Evolutionary conservation across 2,888 invertebrate species (phyloP), one percentile per base, ranked within the genome.

Genomic region (Prostheceraeus crozeri): DNA sequence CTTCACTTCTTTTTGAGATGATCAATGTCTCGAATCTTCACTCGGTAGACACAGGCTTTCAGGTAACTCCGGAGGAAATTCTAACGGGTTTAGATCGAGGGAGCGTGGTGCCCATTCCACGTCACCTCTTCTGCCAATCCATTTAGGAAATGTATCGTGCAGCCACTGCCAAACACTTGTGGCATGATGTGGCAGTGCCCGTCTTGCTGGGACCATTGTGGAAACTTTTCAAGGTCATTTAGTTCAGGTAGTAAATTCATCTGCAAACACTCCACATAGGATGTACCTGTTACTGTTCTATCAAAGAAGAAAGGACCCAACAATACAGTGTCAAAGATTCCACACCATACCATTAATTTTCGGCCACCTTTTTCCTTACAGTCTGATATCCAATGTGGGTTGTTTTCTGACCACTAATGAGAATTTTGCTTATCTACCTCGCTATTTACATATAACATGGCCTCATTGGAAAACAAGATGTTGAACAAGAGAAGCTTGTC

Each of bases 1-100:
- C 48, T 19, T 21, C 48, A 48, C 28, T 30, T 14, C 45, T 48
- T 30, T 48, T 48, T 48, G 48, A 48, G 23, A 48, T 48, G 48
- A 48, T 48, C 48, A 30, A 48, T 48, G 48, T 48, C 48, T 48
- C 48, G 48, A 48, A 48, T 21, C 48, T 48, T 48, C 48, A 48
- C 48, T 48, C 23, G 14, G 48, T 48, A 48, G 48, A 48, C 48
- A 48, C 14, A 48, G 48, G 23, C 23, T 14, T 48, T 48, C 28
- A 48, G 48, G 48, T 48, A 30, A 48, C 48, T 30, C 23, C 48
- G 28, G 48, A 48, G 48, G 23, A 48, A 19, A 48, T 48, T 48
- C 8, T 48, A 48, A 48, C 23, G 23, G 48, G 48, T 21, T 16
- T 48, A 48, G 48, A 48, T 48, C 48, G 23, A 30, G 48, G 23